These are phyloP conservation scores for Paratilapia polleni DNA, from an alignment of 2,113 vertebrate species.

Conservation along the genomic window DNA sequence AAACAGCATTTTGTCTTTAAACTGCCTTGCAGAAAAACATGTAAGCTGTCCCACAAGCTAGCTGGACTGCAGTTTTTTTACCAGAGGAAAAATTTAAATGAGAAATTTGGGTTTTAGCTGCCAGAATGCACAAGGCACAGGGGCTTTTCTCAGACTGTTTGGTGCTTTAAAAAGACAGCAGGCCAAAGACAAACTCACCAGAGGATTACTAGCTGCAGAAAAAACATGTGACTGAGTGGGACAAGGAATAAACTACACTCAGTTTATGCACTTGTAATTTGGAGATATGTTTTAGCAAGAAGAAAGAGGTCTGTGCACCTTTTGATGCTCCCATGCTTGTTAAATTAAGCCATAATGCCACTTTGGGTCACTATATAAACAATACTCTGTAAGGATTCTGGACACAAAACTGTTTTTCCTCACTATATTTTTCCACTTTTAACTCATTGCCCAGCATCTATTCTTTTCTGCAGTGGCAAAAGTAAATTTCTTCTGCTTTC, in stretches of 20 bases:
- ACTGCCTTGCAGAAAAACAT: constrained; percentile 22
- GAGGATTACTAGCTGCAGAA: constrained; percentile 16
- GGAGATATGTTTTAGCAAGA: background rate
- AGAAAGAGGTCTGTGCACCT: background rate
- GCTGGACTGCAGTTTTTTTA: background rate
- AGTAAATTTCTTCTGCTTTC: constrained; percentile 56
- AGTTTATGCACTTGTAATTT: constrained; percentile 3
- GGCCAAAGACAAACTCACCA: constrained; percentile 4
- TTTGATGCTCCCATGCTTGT: background rate
- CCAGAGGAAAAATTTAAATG: background rate
- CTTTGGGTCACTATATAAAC: constrained; percentile 1
- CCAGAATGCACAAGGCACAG: constrained; percentile 5
- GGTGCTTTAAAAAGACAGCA: constrained; percentile 30
- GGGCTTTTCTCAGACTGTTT: constrained; percentile 3
- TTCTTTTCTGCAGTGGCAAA: constrained; percentile 36
- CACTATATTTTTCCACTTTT: background rate
- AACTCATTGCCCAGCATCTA: background rate
- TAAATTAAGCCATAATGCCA: background rate
- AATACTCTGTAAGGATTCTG: constrained; percentile 10
- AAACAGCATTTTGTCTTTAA: constrained; percentile 39
- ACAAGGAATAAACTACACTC: background rate
- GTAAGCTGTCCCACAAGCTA: background rate
- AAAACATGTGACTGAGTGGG: constrained; percentile 20
- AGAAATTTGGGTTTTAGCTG: constrained; percentile 21
- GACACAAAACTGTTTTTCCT: background rate